phyloP scores from a whole-genome alignment of 2,113 vertebrate genomes.

The Cinclus mexicanus region DNA sequence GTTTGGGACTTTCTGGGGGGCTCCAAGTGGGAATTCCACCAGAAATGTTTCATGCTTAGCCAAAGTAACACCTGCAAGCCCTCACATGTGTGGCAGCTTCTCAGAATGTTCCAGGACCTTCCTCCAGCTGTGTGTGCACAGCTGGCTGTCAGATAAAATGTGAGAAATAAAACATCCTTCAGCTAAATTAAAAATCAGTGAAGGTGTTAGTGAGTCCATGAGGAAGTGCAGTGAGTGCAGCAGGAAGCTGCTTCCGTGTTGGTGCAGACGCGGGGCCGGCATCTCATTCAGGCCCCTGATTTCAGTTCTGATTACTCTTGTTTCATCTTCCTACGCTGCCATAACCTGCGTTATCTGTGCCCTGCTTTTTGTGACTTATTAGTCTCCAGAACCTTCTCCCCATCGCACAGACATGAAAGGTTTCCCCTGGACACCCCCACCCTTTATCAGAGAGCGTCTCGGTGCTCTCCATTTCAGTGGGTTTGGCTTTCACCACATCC shows the following conservation, averaged over 20 bases:
- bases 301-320: slow-evolving; percentile 5
- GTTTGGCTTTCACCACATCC: slow-evolving; percentile 63
- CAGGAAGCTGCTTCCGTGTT: background rate
- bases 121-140: background rate
- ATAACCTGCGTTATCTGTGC: background rate
- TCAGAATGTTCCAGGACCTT: background rate
- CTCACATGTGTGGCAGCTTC: background rate
- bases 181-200: background rate
- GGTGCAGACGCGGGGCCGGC: accelerated
- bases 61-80: background rate
- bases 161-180: background rate
- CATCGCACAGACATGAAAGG: slow-evolving; percentile 16
- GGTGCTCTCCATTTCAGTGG: background rate
- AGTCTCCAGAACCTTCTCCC: slow-evolving; percentile 3
- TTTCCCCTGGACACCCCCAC: slow-evolving; percentile 33
- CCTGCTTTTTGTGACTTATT: background rate
- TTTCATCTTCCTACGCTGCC: slow-evolving; percentile 37
- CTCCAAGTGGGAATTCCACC: background rate
- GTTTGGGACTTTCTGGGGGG: background rate
- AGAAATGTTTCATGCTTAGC: background rate
- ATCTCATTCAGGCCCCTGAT: background rate
- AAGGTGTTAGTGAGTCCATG: background rate
- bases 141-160: background rate
- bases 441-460: background rate
- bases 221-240: background rate